phyloP scores from a whole-genome alignment of 2,113 vertebrate species.

The Phylloscopus whistleri region DNA sequence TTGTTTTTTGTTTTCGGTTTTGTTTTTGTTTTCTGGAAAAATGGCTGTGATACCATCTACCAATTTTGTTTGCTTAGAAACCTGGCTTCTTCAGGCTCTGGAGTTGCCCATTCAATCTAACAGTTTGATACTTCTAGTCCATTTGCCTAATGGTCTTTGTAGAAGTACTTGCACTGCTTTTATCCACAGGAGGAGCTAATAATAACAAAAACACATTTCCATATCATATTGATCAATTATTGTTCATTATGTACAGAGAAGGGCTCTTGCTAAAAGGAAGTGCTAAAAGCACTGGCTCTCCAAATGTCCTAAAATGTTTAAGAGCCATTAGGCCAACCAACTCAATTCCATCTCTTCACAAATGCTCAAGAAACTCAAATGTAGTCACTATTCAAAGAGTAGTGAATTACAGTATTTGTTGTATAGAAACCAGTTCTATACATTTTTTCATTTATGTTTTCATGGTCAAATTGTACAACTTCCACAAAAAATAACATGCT shows the following conservation, averaged over 20 bases:
- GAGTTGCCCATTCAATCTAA: background rate
- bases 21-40: background rate
- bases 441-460: background rate
- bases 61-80: background rate
- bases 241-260: background rate
- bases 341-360: background rate
- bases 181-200: background rate
- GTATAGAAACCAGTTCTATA: background rate
- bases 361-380: background rate
- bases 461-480: background rate
- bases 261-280: background rate
- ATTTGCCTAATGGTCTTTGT: background rate
- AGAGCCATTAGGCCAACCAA: background rate
- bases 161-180: background rate
- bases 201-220: background rate
- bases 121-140: background rate
- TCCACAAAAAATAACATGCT: background rate
- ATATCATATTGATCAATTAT: background rate
- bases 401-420: background rate
- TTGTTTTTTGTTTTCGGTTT: too few relatives aligned
- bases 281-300: background rate
- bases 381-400: background rate
- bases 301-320: background rate
- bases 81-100: background rate
- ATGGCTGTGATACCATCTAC: background rate